These are phyloP conservation scores for Phocoena phocoena DNA, from an alignment of 2,113 vertebrate genomes.

Conservation along the genomic window DNA sequence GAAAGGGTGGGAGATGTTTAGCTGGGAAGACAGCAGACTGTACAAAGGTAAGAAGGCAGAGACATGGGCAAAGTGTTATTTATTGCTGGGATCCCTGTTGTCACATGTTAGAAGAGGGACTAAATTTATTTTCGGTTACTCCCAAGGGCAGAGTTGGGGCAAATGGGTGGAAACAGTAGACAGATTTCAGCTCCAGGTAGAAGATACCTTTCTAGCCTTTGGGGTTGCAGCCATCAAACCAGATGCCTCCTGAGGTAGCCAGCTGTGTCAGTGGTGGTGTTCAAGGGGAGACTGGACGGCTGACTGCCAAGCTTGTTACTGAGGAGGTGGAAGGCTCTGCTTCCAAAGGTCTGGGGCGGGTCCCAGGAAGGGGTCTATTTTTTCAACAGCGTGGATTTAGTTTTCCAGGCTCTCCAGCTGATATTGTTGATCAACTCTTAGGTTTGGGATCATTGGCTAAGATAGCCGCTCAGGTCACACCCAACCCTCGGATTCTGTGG, in stretches of 20 bases:
- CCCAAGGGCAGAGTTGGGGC: background rate
- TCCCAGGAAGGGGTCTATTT: background rate
- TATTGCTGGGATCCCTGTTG: background rate
- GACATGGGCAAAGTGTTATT: background rate
- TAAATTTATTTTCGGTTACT: background rate
- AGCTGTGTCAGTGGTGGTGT: background rate
- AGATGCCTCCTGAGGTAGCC: background rate
- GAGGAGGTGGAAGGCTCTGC: background rate
- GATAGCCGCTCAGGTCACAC: background rate
- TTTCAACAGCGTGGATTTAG: background rate
- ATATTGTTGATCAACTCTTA: background rate
- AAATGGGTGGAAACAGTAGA: background rate
- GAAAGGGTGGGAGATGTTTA: background rate
- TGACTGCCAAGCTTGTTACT: background rate
- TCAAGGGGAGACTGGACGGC: background rate
- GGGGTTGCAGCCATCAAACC: background rate
- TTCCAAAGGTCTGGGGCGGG: background rate
- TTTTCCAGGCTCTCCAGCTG: background rate
- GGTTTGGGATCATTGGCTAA: background rate
- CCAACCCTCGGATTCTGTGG: background rate
- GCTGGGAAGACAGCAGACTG: background rate
- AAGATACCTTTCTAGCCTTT: background rate
- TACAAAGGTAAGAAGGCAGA: background rate
- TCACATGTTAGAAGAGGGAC: background rate
- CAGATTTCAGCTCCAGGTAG: background rate